Conservation (phyloP, 2,797 vertebrate species). For the Falco peregrinus region DNA sequence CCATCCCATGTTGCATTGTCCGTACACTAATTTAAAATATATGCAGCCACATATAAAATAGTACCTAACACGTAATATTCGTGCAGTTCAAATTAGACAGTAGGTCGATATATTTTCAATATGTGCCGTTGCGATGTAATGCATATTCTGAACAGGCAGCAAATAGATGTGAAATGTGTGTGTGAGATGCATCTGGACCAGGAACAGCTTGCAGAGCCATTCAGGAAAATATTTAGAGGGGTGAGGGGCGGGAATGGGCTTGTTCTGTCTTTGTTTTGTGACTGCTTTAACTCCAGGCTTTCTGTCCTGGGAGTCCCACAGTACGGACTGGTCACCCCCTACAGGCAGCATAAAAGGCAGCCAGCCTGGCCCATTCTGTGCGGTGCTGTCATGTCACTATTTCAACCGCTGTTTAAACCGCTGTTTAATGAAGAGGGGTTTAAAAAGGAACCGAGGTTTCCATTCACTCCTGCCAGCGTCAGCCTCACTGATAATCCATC, state of each 20-base stretch:
- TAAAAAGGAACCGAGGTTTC: background rate
- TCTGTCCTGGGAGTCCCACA: background rate
- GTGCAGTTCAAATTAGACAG: background rate
- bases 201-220: slow-evolving; percentile 47
- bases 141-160: background rate
- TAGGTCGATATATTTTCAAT: background rate
- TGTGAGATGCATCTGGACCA: slow-evolving; percentile 12
- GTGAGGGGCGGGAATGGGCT: background rate
- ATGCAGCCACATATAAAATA: background rate
- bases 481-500: background rate
- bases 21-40: background rate
- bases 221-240: background rate
- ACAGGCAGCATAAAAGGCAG: background rate
- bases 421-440: background rate
- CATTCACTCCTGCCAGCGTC: background rate
- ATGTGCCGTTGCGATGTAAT: fast-evolving
- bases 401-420: background rate
- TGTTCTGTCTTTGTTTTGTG: background rate
- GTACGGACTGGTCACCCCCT: background rate
- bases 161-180: background rate
- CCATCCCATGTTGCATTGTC: background rate
- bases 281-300: background rate
- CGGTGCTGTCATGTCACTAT: background rate
- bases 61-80: background rate
- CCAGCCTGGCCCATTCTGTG: background rate